phyloP scores from a whole-genome alignment of 1,140 invertebrate species.

The Pissodes strobi region DNA sequence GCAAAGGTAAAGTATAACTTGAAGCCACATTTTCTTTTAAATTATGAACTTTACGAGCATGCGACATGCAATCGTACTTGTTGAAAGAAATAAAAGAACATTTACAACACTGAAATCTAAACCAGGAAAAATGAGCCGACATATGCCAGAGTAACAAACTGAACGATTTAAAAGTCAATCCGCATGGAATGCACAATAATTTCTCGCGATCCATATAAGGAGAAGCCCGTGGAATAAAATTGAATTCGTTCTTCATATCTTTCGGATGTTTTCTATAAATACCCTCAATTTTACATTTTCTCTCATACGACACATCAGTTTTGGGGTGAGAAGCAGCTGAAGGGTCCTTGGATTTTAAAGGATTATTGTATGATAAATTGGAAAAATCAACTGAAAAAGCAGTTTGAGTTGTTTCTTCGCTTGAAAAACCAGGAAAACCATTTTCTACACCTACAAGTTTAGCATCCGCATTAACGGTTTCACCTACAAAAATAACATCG shows the following conservation, averaged over 20 bases:
- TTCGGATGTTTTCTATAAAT: background rate
- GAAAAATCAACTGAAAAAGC: slow-evolving; percentile 2
- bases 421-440: slow-evolving; percentile 7
- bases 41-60: slow-evolving; percentile 54
- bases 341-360: background rate
- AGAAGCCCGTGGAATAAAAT: slow-evolving; percentile 13
- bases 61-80: slow-evolving; percentile 53
- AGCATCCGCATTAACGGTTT: background rate
- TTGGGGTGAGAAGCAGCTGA: background rate
- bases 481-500: slow-evolving; percentile 27
- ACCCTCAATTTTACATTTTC: background rate
- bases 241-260: background rate
- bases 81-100: slow-evolving; percentile 56
- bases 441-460: too few species aligned
- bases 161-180: slow-evolving; percentile 49
- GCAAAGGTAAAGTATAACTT: slow-evolving; percentile 50
- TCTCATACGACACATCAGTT: background rate
- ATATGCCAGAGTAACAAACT: slow-evolving; percentile 55
- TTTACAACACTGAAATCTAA: slow-evolving; percentile 55
- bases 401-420: background rate
- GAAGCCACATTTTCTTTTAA: slow-evolving; percentile 47
- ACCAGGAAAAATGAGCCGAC: slow-evolving; percentile 57
- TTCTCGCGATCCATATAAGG: slow-evolving; percentile 41
- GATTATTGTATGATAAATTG: slow-evolving; percentile 12
- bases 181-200: slow-evolving; percentile 54